Conservation (phyloP, 1,140 invertebrate genomes). For the Drosophila repletoides region DNA sequence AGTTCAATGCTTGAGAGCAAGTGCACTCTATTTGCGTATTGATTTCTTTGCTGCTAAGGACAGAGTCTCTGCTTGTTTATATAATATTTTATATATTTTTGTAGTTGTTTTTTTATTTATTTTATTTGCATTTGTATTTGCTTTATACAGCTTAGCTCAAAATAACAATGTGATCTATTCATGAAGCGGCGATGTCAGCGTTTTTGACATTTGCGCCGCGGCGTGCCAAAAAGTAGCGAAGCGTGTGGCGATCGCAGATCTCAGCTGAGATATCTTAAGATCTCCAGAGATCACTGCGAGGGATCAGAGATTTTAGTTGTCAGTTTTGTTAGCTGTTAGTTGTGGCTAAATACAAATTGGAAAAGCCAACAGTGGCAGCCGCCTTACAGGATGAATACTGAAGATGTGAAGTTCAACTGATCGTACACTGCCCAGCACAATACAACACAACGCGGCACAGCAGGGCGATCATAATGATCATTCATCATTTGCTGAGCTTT, state of each 20-base stretch:
- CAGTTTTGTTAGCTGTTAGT: constrained; percentile 16
- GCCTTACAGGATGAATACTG: constrained; percentile 52
- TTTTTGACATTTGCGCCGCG: constrained; percentile 62
- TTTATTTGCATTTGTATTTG: neutral
- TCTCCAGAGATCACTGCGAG: constrained; percentile 8
- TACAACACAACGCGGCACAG: constrained; percentile 18
- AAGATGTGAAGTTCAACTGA: constrained; percentile 38
- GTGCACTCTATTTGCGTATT: too few relatives aligned
- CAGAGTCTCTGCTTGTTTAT: constrained; percentile 32
- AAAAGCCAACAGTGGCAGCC: constrained; percentile 61
- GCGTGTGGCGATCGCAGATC: constrained; percentile 67
- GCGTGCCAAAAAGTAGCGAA: constrained; percentile 76
- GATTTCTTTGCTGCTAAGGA: neutral
- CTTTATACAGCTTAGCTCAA: neutral
- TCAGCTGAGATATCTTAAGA: constrained; percentile 39
- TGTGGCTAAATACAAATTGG: constrained; percentile 69
- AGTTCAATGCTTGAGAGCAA: constrained; percentile 6
- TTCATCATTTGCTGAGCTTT: constrained; percentile 67
- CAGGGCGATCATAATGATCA: constrained; percentile 56
- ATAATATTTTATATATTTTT: constrained; percentile 9
- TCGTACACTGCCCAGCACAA: constrained; percentile 18
- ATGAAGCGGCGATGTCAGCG: constrained; percentile 58
- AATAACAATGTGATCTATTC: constrained; percentile 70
- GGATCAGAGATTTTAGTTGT: constrained; percentile 26
- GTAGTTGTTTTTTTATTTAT: neutral